Base-by-base conservation (phyloP, 2,888 invertebrate species). In the Hedya salicella region DNA sequence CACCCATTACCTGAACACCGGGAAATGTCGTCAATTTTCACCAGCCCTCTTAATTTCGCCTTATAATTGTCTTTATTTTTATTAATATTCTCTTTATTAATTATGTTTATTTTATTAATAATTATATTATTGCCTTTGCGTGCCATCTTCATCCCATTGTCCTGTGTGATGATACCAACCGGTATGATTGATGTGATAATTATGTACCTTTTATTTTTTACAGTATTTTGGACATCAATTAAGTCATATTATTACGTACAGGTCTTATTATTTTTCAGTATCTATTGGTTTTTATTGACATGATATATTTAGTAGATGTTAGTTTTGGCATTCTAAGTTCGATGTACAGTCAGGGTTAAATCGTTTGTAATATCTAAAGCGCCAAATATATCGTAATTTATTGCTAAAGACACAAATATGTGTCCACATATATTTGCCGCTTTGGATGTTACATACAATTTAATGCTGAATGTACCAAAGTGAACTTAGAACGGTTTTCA, bases 1-100 rank as follows among this genome's bases (percentile, higher is more conserved):
- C 83, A 81, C 71, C 74, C 82, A 85, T 82, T 76, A 75, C 71
- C 75, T 69, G 70, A 74, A 76, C 76, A 85, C 89, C 89, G 86
- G 88, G 89, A 88, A 89, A 88, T 89, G 74, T 83, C 78, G 79
- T 75, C 83, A 86, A 85, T 83, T 82, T 80, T 81, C 85, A 86
- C 84, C 80, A 73, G 66, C 54, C 39, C 42, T 75, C 72, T 75
- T 70, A 68, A 73, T 69, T 70, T 71, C 68, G 73, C 71, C 62
- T 71, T 68, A 57, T 70, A 66, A 64, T 3, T 25, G 50, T 52
- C 62, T 44, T 52, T 62, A 50, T 66, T 68, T 69, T 48, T 68
- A 60, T 68, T 57, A 50, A 66, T 69, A 60, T 67, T 49, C 60
- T 65, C 68, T 69, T 70, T 71, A 8, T 69, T 54, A 21, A 59